These are phyloP conservation scores for Ahaetulla prasina DNA, from an alignment of 2,113 vertebrate genomes.

Conservation along the genomic window DNA sequence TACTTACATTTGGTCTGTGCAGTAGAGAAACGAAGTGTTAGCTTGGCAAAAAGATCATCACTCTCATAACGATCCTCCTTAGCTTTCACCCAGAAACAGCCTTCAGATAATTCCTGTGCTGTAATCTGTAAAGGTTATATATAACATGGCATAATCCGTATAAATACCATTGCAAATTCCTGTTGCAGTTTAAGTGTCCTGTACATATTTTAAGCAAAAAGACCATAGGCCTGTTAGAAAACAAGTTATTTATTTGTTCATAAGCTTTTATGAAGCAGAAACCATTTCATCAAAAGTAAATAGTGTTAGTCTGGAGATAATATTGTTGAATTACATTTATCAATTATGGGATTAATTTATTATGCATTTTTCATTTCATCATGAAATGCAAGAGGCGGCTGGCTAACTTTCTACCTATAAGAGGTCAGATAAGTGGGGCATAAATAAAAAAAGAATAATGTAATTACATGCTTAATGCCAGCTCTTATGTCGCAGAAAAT, in stretches of 20 bases:
- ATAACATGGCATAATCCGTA: background rate
- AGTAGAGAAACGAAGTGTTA: constrained; percentile 79
- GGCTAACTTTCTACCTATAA: background rate
- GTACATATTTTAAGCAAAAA: background rate
- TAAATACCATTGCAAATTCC: background rate
- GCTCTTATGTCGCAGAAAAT: background rate
- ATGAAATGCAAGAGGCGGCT: background rate
- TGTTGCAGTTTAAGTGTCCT: background rate
- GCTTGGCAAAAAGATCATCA: constrained; percentile 87
- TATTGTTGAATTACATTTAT: background rate
- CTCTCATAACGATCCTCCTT: constrained; percentile 83
- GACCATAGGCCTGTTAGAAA: background rate
- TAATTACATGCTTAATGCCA: background rate
- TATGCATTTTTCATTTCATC: background rate
- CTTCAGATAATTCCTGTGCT: constrained; percentile 78
- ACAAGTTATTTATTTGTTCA: background rate
- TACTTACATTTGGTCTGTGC: constrained; percentile 85
- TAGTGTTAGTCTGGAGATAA: background rate
- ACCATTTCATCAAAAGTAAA: background rate
- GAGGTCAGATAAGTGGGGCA: background rate
- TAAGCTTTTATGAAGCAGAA: background rate
- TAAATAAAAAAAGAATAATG: background rate
- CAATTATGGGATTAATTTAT: background rate
- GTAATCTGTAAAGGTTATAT: constrained; percentile 67
- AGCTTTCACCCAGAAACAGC: constrained; percentile 83